Evolutionary conservation across 2,113 vertebrate species (phyloP), one percentile per base, ranked within the genome.

Genomic region (Onychostoma macrolepis): DNA sequence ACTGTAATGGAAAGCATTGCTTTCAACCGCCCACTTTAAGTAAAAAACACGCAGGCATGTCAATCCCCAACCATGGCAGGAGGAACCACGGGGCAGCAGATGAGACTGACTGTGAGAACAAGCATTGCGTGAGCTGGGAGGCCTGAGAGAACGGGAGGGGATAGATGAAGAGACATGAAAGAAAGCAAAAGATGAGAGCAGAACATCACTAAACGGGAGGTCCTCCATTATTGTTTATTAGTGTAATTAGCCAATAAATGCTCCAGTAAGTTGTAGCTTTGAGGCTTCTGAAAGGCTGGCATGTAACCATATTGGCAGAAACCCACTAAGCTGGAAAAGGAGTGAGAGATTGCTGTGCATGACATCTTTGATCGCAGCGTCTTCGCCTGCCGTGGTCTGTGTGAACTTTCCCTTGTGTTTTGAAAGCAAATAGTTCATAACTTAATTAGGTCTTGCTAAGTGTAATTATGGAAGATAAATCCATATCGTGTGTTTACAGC

Each of bases 1-100:
- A 85, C 56, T 38, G 87, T 89, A 92, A 92, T 92, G 88, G 83
- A 91, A 91, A 91, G 84, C 80, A 58, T 89, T 87, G 91, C 87
- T 80, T 72, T 88, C 36, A 89, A 89, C 90, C 79, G 74, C 61
- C 50, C 65, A 5, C 21, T 86, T 80, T 90, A 78, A 87, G 38
- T 89, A 30, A 84, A 72, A 80, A 50, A 30, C 69, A 87, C 15
- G 7, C 30, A 83, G 50, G 30, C 56, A 84, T 88, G 65, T 82
- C 65, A 61, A 61, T 80, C 80, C 30, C 33, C 48, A 53, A 41
- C 38, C 67, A 81, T 80, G 50, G 33, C 28, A 88, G 10, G 38
- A 63, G 48, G 61, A 79, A 84, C 74, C 36, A 72, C 36, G 0
- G 41, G 24, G 72, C 41, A 76, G 41, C 26, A 63, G 71, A 67